These are phyloP conservation scores for Eristalinus aeneus DNA, from an alignment of 2,888 invertebrate genomes.

Conservation along the genomic window DNA sequence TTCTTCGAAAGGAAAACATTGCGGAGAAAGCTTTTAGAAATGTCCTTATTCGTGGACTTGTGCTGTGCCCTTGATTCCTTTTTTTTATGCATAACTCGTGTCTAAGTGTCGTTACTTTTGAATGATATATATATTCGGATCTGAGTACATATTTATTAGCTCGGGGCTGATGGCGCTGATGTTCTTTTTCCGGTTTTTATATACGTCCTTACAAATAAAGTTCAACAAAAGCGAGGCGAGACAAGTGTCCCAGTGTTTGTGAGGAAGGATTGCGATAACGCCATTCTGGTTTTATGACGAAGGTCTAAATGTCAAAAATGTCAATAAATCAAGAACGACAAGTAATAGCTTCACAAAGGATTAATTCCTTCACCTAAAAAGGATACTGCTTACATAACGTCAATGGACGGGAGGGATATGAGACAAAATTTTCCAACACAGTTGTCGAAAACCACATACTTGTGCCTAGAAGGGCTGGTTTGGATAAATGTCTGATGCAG, in stretches of 20 bases:
- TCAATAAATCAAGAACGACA: slow-evolving; percentile 40
- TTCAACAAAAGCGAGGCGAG: slow-evolving; percentile 4
- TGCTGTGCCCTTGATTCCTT: neutral
- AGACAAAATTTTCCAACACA: too few species aligned
- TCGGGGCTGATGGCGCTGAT: neutral
- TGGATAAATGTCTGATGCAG: too few species aligned
- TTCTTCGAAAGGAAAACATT: slow-evolving; percentile 30
- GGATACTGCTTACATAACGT: neutral
- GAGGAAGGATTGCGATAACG: slow-evolving; percentile 25
- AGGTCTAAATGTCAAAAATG: slow-evolving; percentile 38
- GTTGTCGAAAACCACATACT: too few species aligned
- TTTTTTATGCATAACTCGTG: slow-evolving; percentile 38
- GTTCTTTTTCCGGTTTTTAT: neutral
- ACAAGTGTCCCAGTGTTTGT: slow-evolving; percentile 22
- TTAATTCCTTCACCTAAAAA: neutral
- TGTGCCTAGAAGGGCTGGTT: too few species aligned
- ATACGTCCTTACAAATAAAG: neutral
- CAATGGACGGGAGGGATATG: too few species aligned
- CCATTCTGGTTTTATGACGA: slow-evolving; percentile 41
- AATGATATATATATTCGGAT: neutral
- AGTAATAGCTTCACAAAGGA: slow-evolving; percentile 6
- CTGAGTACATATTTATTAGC: neutral
- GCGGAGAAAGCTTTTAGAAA: slow-evolving; percentile 47
- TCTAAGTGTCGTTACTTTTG: slow-evolving; percentile 30
- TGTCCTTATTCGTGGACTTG: slow-evolving; percentile 7